Percentiles rank a stretch among this genome's conserved stretches.
These are phyloP conservation scores for Caiman crocodilus DNA, from an alignment of 2,797 vertebrate genomes.

Conservation along the genomic window DNA sequence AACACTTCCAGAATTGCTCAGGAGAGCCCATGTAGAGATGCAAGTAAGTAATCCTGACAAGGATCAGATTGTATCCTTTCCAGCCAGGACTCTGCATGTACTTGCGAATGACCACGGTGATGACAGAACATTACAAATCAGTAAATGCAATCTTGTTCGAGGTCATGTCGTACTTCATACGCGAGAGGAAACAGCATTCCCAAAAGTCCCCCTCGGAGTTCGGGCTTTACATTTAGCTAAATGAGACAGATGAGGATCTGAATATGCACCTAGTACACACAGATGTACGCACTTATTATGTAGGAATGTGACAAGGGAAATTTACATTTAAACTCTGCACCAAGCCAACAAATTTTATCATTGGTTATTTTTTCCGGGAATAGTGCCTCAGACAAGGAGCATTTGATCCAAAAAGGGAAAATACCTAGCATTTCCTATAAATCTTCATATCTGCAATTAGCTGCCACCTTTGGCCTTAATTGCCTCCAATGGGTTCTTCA, in stretches of 20 bases:
- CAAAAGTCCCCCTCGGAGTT: not conserved
- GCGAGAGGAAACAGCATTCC: accelerated
- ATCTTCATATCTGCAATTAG: not conserved
- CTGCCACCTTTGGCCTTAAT: too few relatives aligned
- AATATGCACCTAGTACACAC: not conserved
- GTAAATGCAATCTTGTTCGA: not conserved
- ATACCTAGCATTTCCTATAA: not conserved
- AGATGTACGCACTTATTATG: not conserved
- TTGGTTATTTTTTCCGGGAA: conserved; percentile 5
- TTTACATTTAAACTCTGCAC: not conserved
- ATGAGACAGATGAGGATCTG: not conserved
- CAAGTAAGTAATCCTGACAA: not conserved
- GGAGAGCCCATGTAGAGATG: not conserved
- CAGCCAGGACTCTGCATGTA: not conserved
- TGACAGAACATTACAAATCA: too few relatives aligned
- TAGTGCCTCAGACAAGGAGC: not conserved
- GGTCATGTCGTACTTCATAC: accelerated
- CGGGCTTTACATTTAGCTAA: not conserved
- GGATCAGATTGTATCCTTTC: not conserved
- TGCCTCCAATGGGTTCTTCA: not conserved
- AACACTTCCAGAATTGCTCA: not conserved
- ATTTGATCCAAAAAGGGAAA: conserved; percentile 17
- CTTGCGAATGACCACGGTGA: accelerated
- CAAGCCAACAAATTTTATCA: not conserved
- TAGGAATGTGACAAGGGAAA: not conserved